These are phyloP conservation scores for Streptopelia turtur DNA, from an alignment of 2,797 vertebrate species.

Conservation along the genomic window DNA sequence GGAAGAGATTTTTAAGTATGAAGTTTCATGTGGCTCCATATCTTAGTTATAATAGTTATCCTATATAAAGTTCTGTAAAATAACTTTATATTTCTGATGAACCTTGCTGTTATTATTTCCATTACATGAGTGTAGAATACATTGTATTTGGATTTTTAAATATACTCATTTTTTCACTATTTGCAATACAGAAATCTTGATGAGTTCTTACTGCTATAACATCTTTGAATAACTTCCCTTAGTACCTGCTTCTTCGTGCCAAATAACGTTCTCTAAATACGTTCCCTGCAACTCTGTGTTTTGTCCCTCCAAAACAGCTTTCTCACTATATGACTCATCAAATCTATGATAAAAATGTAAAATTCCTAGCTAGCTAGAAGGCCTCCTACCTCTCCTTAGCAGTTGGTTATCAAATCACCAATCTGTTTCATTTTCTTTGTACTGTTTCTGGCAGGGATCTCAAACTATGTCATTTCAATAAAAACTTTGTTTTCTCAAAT, in stretches of 20 bases:
- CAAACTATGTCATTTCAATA: not conserved
- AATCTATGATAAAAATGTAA: conserved; percentile 13
- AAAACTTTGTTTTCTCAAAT: not conserved
- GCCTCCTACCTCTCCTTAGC: conserved; percentile 27
- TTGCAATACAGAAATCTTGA: not conserved
- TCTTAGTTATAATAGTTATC: not conserved
- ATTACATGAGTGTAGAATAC: not conserved
- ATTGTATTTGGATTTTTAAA: not conserved
- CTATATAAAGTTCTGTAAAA: not conserved
- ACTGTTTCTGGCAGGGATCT: not conserved
- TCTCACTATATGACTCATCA: conserved; percentile 42
- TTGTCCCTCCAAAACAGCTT: conserved; percentile 31
- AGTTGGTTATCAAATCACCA: conserved; percentile 40
- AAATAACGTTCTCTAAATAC: not conserved
- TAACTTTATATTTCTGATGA: not conserved
- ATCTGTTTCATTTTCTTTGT: conserved; percentile 26
- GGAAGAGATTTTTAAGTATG: not conserved
- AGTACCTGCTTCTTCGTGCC: not conserved
- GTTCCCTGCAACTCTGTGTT: not conserved
- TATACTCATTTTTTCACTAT: not conserved
- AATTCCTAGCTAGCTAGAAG: not conserved
- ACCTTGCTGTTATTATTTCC: not conserved
- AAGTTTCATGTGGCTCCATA: not conserved
- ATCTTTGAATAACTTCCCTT: not conserved
- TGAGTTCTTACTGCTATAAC: not conserved